Base-by-base conservation (phyloP, 2,888 invertebrate genomes). In the Ichneumoninae sp. region DNA sequence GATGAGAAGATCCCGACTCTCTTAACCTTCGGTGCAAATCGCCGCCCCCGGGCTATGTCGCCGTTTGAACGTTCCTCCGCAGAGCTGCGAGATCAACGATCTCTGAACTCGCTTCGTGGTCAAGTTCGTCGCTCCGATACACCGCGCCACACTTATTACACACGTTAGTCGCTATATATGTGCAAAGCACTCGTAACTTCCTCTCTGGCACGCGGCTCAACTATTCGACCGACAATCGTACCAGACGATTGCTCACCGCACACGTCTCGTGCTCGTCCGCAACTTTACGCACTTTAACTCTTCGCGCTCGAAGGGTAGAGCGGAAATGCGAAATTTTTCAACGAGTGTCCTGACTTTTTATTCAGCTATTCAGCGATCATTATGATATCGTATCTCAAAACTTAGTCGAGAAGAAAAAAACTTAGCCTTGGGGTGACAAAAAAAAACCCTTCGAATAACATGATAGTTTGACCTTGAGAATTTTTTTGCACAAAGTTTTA, bases 21-120 rank as follows among this genome's bases (percentile, higher is more conserved):
- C 19, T 77, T 79, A 76, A 78, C 83, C 87, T 86, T 81, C 54
- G 44, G 36, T n/a, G 60, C 57, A 66, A 74, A 66, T 73, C 76
- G 74, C 19, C 16, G 30, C 83, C 83, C 81, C 73, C 44, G 50
- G 75, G 82, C 65, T 44, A 68, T 40, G 36, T 79, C 75, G 47
- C 75, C n/a, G 63, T 33, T 74, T 74, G 54, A 71, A 75, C 80
- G 77, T 82, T 77, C 63, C 77, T 33, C 73, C 54, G 13, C 52
- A 36, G 73, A 13, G 36, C 54, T 22, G 65, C 65, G 79, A 76
- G 85, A 83, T 85, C 85, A 85, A 87, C 75, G 87, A 87, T 87
- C 87, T 85, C 77, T 82, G 69, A 74, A 78, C 71, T 75, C 36
- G 19, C 70, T 54, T 80, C 85, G 69, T 83, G 86, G 85, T 85